A percentile compares a stretch with the other conserved stretches of the same genome.
Conservation (phyloP, 1,140 invertebrate species). For the Drosophila insularis region DNA sequence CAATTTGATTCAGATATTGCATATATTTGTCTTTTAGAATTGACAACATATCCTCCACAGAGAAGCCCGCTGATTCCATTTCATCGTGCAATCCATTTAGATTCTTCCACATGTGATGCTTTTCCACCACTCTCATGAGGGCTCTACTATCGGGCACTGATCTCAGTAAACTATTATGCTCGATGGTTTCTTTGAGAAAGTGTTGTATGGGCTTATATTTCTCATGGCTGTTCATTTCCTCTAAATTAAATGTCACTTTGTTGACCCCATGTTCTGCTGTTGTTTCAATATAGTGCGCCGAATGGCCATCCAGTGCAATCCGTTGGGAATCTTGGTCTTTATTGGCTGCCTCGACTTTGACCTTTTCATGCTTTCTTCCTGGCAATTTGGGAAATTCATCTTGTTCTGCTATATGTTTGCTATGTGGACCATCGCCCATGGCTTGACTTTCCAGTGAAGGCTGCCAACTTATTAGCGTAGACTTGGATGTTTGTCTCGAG, state of each 20-base stretch:
- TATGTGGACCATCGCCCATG: too few species aligned
- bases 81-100: slow-evolving; percentile 20
- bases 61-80: slow-evolving; percentile 1
- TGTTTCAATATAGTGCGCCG: not conserved
- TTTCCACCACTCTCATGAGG: slow-evolving; percentile 4
- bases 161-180: slow-evolving; percentile 15
- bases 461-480: too few species aligned
- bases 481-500: too few species aligned
- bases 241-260: not conserved
- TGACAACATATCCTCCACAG: rapidly evolving
- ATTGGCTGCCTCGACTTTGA: too few species aligned
- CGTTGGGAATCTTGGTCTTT: too few species aligned
- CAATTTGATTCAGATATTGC: slow-evolving; percentile 17
- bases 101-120: slow-evolving; percentile 47
- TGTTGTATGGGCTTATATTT: slow-evolving; percentile 9
- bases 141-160: not conserved
- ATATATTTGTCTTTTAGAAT: slow-evolving; percentile 32
- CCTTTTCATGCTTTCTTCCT: too few species aligned
- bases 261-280: not conserved
- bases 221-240: not conserved
- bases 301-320: not conserved
- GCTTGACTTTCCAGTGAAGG: too few species aligned
- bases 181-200: slow-evolving; percentile 25
- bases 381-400: too few species aligned
- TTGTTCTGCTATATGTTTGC: too few species aligned